Evolutionary conservation across 2,888 invertebrate genomes (phyloP), one percentile per base, ranked within the genome.

Genomic region (Herminia tarsipennalis): DNA sequence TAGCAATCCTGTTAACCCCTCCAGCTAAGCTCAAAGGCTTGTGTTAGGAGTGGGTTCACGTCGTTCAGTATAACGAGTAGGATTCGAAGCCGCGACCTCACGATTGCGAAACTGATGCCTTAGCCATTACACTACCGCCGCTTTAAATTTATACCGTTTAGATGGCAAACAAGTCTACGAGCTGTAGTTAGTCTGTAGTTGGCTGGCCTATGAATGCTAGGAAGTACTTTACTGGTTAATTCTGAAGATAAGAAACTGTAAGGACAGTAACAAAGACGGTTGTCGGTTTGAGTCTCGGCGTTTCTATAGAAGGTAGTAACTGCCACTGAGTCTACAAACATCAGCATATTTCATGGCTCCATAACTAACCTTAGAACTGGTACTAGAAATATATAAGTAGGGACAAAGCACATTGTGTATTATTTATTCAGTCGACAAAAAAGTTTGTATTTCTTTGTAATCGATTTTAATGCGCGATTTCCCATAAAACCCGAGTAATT

Each of bases 351-450:
- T 47, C 9, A 32, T 35, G 50, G 47, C 59, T 35, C 5, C 5
- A 40, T n/a, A n/a, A n/a, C n/a, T n/a, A n/a, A n/a, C n/a, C n/a
- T n/a, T n/a, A n/a, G n/a, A n/a, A n/a, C n/a, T n/a, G n/a, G n/a
- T n/a, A n/a, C n/a, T n/a, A n/a, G n/a, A n/a, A n/a, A n/a, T n/a
- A 33, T n/a, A 27, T n/a, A 27, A 18, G n/a, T 14, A 33, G 1
- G 32, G 29, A 43, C 35, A 38, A 18, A 8, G 21, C 17, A 24
- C 9, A 17, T 20, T n/a, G 13, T 38, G 5, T n/a, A n/a, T 43
- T 44, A 43, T 49, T 29, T 40, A 33, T 45, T 40, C 32, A 41
- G n/a, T 24, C 35, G 43, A 38, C 32, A 46, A 43, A 33, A 8
- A 13, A 10, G 25, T 39, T 45, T 10, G 2, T 12, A 13, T 22